A percentile compares a stretch with the other conserved stretches of the same genome.
Evolutionary conservation across 2,888 invertebrate genomes (phyloP).

Genomic region (Apamea anceps): DNA sequence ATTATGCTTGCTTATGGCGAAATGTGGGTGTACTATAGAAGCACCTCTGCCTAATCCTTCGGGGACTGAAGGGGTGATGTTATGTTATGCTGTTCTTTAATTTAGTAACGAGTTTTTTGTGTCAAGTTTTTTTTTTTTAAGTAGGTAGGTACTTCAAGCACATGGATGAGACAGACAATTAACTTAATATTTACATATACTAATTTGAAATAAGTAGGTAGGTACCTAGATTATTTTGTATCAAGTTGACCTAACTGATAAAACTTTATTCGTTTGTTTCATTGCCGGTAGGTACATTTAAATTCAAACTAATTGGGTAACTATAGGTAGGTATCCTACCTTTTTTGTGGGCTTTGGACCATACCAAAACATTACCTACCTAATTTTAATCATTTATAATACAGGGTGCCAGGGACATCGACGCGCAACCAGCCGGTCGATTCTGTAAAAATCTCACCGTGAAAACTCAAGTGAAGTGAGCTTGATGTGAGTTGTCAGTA

Average conservation of each 20-base stretch:
- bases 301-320: neutral
- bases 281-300: neutral
- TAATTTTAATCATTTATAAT: neutral
- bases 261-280: neutral
- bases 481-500: too few relatives aligned
- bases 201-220: neutral
- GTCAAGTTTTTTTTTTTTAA: neutral
- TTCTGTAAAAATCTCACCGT: too few relatives aligned
- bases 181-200: neutral
- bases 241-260: neutral
- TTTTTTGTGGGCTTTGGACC: conserved; percentile 1
- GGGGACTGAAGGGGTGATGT: too few relatives aligned
- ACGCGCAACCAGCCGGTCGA: too few relatives aligned
- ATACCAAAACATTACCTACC: neutral
- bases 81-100: neutral
- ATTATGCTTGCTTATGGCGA: too few relatives aligned
- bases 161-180: neutral
- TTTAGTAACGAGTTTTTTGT: neutral
- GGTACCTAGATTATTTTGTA: neutral
- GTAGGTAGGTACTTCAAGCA: too few relatives aligned
- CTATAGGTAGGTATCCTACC: neutral
- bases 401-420: too few relatives aligned
- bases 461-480: too few relatives aligned
- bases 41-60: too few relatives aligned
- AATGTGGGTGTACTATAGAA: too few relatives aligned